A percentile compares a stretch with the other conserved stretches of the same genome.
phyloP scores from a whole-genome alignment of 2,888 invertebrate species.

The Drosophila mulleri region DNA sequence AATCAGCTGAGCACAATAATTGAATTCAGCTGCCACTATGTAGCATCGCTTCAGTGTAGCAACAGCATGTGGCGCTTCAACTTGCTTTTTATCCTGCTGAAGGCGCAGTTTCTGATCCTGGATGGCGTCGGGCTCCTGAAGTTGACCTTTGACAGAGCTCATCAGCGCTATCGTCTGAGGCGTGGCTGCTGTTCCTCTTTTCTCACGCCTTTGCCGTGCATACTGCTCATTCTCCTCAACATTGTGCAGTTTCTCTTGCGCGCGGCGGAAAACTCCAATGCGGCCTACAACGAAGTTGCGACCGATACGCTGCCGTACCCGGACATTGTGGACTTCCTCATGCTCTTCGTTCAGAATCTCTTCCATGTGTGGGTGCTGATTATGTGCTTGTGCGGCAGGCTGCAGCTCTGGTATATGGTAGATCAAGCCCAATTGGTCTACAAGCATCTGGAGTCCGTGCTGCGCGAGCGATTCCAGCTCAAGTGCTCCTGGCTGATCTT shows the following conservation, averaged over 20 bases:
- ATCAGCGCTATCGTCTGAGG: constrained; percentile 16
- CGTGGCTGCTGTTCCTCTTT: background rate
- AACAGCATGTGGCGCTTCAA: constrained; percentile 43
- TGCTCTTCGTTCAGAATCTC: background rate
- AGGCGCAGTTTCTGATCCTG: constrained; percentile 26
- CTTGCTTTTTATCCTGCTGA: constrained; percentile 32
- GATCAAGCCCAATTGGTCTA: constrained; percentile 39
- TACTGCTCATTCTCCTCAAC: constrained; percentile 7
- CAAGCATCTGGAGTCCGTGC: constrained; percentile 17
- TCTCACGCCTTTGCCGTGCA: background rate
- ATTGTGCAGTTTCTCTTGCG: background rate
- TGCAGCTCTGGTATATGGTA: constrained; percentile 36
- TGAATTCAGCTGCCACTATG: background rate
- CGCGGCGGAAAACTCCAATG: no score
- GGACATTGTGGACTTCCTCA: background rate
- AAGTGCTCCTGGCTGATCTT: constrained; percentile 22
- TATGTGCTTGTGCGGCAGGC: constrained; percentile 5
- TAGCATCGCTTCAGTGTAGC: constrained; percentile 39
- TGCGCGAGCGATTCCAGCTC: constrained; percentile 7
- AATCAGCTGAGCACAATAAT: background rate
- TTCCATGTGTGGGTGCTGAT: constrained; percentile 9
- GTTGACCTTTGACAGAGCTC: constrained; percentile 29
- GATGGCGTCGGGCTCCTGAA: constrained; percentile 37
- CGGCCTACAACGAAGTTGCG: background rate
- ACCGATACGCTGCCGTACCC: background rate